Base-by-base conservation (phyloP, 1,140 invertebrate genomes). In the Polyergus mexicanus region DNA sequence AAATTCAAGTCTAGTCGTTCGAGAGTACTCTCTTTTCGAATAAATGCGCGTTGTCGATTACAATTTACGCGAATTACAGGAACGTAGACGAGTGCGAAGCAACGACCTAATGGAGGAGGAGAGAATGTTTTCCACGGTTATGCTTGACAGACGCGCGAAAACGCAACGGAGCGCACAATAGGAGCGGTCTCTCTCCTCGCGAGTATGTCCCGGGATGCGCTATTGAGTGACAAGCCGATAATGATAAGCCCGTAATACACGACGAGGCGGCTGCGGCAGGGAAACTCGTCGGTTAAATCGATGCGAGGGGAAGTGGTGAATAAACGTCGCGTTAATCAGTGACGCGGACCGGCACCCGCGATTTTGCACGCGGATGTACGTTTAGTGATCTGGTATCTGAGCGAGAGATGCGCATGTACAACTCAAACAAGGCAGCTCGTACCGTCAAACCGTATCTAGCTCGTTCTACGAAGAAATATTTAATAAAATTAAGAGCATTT, bases 161-260 rank as follows among this genome's bases (percentile, higher is more conserved):
- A 83, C 25, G 66, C 54, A 35, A n/a, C 28, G 63, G 10, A 10
- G 10, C 25, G 38, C 28, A 72, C 68, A 80, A 80, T 80, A 69
- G 68, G 25, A 28, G 47, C 25, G 38, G 38, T 60, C 51, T 72
- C 56, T 76, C 56, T 44, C 56, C n/a, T 41, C 74, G 44, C 58
- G 25, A 65, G 44, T 28, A 13, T 13, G 72, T 63, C 71, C 44
- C 32, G 60, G 56, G 25, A 38, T 10, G 44, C 41, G 41, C 41
- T 84, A 47, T 86, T 75, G 80, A 86, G 62, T 84, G 86, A 87
- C 86, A 85, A 85, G 69, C 60, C 86, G 81, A 87, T 87, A 87
- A 87, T 84, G 86, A 87, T 85, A 87, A 75, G 81, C 35, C 56
- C 80, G 44, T 51, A 75, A 76, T 62, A 19, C 47, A 68, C 63